Percentiles rank a stretch among this genome's conserved stretches.
Evolutionary conservation across 2,888 invertebrate genomes (phyloP).

Genomic region (Choreutis nemorana): DNA sequence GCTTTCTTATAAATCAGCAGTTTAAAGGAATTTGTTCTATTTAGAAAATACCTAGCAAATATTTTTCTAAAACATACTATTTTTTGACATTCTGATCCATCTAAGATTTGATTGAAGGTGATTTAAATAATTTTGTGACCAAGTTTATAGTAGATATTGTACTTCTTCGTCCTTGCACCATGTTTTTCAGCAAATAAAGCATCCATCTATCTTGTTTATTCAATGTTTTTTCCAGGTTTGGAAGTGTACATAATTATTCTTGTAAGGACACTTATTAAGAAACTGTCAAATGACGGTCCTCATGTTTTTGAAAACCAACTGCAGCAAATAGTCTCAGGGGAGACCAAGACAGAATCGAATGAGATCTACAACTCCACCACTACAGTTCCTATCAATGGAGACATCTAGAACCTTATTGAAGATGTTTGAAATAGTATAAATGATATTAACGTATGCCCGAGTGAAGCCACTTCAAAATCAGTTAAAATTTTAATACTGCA

Average conservation of each 20-base stretch:
- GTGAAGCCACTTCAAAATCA: too few species aligned
- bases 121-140: too few species aligned
- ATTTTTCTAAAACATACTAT: too few species aligned
- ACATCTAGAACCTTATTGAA: not conserved
- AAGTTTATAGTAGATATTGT: too few species aligned
- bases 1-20: too few species aligned
- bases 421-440: not conserved
- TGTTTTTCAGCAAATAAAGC: not conserved
- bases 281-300: slow-evolving; percentile 25
- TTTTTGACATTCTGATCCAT: too few species aligned
- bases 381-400: slow-evolving; percentile 7
- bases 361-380: slow-evolving; percentile 13
- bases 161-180: too few species aligned
- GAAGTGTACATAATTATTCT: slow-evolving; percentile 36
- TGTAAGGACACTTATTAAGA: slow-evolving; percentile 35
- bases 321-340: slow-evolving; percentile 35
- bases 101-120: too few species aligned
- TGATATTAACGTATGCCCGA: too few species aligned
- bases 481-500: too few species aligned
- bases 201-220: not conserved
- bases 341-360: slow-evolving; percentile 23
- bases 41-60: too few species aligned
- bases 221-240: slow-evolving; percentile 22
- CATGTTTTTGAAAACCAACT: slow-evolving; percentile 37
- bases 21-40: too few species aligned